Conservation (phyloP, 1,140 invertebrate genomes). For the Chironomus striatipennis region DNA sequence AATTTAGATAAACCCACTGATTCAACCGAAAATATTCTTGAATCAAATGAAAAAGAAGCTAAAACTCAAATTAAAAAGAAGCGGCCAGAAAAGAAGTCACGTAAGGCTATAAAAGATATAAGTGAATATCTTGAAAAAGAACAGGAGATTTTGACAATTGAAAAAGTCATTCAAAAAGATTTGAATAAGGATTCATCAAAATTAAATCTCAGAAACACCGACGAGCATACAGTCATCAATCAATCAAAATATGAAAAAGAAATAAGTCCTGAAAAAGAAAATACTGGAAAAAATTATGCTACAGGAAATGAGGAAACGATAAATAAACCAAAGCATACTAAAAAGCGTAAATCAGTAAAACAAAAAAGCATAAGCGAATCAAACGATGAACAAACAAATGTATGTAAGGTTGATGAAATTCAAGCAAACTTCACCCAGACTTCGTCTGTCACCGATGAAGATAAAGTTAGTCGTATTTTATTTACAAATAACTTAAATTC, state of each 20-base stretch:
- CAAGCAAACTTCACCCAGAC: conserved; percentile 10
- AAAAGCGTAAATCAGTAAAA: conserved; percentile 31
- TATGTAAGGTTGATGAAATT: conserved; percentile 34
- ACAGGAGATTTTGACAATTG: background rate
- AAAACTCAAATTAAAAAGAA: no score
- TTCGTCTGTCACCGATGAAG: no score
- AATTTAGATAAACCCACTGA: no score
- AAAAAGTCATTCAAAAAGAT: background rate
- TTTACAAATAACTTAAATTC: no score
- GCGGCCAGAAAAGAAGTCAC: no score
- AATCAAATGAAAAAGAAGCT: no score
- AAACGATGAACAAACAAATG: conserved; percentile 33
- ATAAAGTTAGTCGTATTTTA: no score
- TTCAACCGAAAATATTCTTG: no score
- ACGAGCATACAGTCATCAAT: background rate
- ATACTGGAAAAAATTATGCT: conserved; percentile 27
- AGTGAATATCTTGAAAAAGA: no score
- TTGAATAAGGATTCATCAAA: background rate
- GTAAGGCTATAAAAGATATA: no score
- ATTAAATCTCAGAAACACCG: background rate
- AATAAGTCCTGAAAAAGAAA: no score
- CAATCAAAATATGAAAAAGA: background rate
- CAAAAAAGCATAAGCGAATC: conserved; percentile 28
- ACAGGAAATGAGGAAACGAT: conserved; percentile 30
- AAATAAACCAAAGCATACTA: conserved; percentile 31